These are phyloP conservation scores for Trissolcus basalis DNA, from an alignment of 1,140 invertebrate genomes.

Conservation along the genomic window DNA sequence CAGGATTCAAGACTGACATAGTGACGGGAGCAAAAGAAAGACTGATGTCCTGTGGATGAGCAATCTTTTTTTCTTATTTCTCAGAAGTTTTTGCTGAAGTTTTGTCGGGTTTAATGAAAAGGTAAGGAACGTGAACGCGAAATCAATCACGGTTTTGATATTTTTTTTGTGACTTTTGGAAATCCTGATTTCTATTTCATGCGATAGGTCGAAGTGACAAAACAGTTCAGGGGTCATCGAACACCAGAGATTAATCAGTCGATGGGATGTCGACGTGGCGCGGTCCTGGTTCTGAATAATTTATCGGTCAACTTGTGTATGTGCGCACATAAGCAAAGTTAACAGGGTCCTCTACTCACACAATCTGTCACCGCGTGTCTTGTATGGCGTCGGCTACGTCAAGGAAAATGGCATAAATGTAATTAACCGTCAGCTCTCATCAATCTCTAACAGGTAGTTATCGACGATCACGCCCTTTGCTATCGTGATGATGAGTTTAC, in stretches of 20 bases:
- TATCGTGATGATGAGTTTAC: constrained; percentile 47
- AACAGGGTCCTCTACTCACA: constrained; percentile 13
- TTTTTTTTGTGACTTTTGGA: not conserved
- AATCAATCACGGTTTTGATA: too few relatives aligned
- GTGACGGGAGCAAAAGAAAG: not conserved
- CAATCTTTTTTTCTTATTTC: too few relatives aligned
- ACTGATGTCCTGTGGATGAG: not conserved
- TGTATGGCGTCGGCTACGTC: constrained; percentile 50
- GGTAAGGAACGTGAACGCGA: too few relatives aligned
- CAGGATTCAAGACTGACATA: not conserved
- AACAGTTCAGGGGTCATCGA: constrained; percentile 52
- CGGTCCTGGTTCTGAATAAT: constrained; percentile 64
- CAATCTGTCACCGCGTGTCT: constrained; percentile 46
- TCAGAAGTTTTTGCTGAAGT: too few relatives aligned
- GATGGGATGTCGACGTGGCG: constrained; percentile 56
- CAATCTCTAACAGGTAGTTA: constrained; percentile 61
- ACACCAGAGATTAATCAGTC: constrained; percentile 63
- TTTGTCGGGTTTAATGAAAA: too few relatives aligned
- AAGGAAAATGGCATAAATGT: constrained; percentile 60
- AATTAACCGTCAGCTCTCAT: constrained; percentile 60
- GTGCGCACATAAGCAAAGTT: constrained; percentile 13
- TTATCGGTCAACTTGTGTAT: constrained; percentile 58
- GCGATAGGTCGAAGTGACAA: constrained; percentile 19
- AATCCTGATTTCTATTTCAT: not conserved
- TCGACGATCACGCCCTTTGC: constrained; percentile 42